Evolutionary conservation across 2,113 vertebrate genomes (phyloP).

Genomic region (Puntigrus tetrazona): DNA sequence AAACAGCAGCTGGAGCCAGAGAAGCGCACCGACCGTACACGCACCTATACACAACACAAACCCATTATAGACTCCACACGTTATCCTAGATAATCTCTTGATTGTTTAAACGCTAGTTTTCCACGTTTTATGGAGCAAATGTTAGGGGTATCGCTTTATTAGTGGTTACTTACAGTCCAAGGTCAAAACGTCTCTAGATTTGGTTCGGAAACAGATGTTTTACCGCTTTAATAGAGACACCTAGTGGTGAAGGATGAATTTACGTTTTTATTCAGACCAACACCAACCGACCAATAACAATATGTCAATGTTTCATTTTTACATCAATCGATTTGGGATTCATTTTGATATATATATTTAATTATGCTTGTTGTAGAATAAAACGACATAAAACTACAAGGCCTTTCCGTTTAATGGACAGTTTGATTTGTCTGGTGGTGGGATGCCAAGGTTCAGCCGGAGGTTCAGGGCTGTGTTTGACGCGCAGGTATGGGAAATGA

Average conservation of each 20-base stretch:
- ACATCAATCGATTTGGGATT: too few relatives aligned
- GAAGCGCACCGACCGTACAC: constrained; percentile 47
- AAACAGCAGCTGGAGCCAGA: constrained; percentile 55
- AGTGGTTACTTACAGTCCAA: background rate
- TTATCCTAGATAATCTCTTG: background rate
- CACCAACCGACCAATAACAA: too few relatives aligned
- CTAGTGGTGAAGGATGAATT: too few relatives aligned
- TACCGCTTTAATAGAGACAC: too few relatives aligned
- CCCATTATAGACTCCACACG: background rate
- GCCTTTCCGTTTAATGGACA: background rate
- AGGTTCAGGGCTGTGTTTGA: background rate
- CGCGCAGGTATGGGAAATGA: background rate
- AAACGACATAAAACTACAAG: too few relatives aligned
- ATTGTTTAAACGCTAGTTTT: background rate
- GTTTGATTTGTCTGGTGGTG: background rate
- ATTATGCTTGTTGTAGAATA: too few relatives aligned
- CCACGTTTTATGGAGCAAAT: background rate
- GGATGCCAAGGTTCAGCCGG: background rate
- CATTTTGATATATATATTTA: too few relatives aligned
- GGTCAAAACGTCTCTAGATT: background rate
- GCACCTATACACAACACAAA: constrained; percentile 28
- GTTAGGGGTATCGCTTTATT: background rate
- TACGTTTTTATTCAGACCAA: too few relatives aligned
- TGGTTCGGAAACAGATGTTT: too few relatives aligned
- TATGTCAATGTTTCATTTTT: too few relatives aligned